Percentiles rank a stretch among this genome's conserved stretches.
Conservation (phyloP, 2,888 invertebrate species). For the Pteria penguin region DNA sequence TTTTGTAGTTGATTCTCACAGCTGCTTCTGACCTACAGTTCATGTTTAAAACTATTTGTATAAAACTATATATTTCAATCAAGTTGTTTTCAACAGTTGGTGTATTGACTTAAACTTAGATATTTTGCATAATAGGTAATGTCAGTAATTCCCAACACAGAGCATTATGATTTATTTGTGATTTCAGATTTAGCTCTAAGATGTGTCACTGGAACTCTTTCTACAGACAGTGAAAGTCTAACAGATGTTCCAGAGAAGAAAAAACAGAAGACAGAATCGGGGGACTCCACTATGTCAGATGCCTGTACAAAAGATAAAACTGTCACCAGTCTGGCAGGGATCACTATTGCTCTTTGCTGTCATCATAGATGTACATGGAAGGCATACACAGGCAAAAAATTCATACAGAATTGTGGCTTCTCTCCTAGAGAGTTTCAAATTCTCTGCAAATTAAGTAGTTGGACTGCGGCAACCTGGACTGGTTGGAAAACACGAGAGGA, state of each 20-base stretch:
- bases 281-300: too few relatives aligned
- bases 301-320: too few relatives aligned
- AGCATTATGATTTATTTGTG: background rate
- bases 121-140: too few relatives aligned
- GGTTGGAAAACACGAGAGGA: conserved; percentile 59
- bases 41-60: too few relatives aligned
- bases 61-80: too few relatives aligned
- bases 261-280: conserved; percentile 46
- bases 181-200: conserved; percentile 68
- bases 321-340: conserved; percentile 70
- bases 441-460: conserved; percentile 90
- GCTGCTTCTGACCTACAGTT: too few relatives aligned
- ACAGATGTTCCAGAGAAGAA: conserved; percentile 48
- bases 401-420: conserved; percentile 81
- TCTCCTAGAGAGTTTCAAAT: conserved; percentile 85
- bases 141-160: background rate
- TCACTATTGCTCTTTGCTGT: conserved; percentile 92
- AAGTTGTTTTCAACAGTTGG: too few relatives aligned
- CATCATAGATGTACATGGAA: conserved; percentile 91
- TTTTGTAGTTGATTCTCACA: too few relatives aligned
- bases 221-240: background rate
- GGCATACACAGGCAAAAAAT: conserved; percentile 86
- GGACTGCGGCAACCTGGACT: conserved; percentile 89
- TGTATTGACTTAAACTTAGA: too few relatives aligned
- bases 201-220: conserved; percentile 65